Conservation (phyloP, 2,113 vertebrate species). For the Mobula birostris region DNA sequence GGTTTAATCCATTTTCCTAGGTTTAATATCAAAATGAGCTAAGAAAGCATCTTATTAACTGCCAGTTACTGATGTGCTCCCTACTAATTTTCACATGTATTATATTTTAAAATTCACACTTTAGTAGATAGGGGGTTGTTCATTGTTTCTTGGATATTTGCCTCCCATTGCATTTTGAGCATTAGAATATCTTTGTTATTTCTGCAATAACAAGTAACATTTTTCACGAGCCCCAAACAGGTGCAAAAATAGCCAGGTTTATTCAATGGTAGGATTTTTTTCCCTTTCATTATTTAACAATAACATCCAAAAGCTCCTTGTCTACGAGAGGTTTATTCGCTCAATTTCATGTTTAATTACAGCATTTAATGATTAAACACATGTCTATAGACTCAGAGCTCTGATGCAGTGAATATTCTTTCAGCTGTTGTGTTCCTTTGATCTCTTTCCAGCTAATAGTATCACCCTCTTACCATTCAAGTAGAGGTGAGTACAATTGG, state of each 20-base stretch:
- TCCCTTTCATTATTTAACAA: neutral
- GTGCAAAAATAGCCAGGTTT: neutral
- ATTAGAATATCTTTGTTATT: neutral
- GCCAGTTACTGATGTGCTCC: neutral
- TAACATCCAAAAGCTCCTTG: neutral
- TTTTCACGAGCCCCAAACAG: neutral
- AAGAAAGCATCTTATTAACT: neutral
- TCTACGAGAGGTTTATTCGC: neutral
- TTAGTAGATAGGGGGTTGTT: neutral
- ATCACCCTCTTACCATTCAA: neutral
- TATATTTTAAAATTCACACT: too few species aligned
- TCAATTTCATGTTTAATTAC: constrained; percentile 24
- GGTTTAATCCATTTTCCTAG: neutral
- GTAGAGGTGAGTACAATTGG: neutral
- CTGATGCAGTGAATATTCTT: neutral
- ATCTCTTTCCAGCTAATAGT: neutral
- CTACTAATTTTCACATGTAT: neutral
- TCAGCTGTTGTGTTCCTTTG: neutral
- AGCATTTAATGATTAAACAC: constrained; percentile 10
- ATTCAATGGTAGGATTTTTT: neutral
- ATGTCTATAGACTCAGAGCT: neutral
- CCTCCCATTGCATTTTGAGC: neutral
- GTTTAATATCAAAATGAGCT: neutral
- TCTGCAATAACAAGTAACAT: neutral
- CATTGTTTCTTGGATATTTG: neutral